Conservation (phyloP, 2,797 vertebrate species). For the Intellagama lesueurii region DNA sequence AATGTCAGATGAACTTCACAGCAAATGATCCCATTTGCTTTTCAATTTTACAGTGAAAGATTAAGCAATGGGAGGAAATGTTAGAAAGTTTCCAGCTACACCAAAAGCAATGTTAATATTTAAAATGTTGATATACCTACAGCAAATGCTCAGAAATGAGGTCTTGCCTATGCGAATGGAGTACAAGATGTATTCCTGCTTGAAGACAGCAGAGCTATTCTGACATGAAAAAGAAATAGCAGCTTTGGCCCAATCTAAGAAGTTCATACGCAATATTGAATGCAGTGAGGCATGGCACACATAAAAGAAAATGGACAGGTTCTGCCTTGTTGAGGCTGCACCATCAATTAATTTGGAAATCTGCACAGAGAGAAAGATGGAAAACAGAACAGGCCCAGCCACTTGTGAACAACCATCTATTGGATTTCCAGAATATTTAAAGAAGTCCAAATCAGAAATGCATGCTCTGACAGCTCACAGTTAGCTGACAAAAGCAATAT, state of each 20-base stretch:
- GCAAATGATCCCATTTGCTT: conserved; percentile 4
- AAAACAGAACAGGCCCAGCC: conserved; percentile 4
- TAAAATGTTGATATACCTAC: conserved; percentile 15
- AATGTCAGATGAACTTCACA: conserved; percentile 6
- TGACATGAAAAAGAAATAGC: background rate
- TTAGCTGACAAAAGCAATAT: background rate
- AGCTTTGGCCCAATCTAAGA: conserved; percentile 12
- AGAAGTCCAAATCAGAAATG: background rate
- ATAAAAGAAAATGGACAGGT: conserved; percentile 1
- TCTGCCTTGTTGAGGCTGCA: background rate
- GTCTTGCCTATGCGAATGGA: background rate
- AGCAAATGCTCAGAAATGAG: background rate
- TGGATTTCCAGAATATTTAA: background rate
- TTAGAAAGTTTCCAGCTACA: conserved; percentile 2
- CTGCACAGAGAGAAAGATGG: background rate
- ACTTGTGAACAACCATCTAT: background rate
- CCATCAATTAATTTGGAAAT: conserved; percentile 24
- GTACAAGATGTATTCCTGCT: background rate
- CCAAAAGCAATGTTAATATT: conserved; percentile 16
- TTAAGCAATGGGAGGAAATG: background rate
- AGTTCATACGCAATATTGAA: background rate
- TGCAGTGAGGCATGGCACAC: conserved; percentile 6
- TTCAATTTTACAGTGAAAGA: conserved; percentile 16
- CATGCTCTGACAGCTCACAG: conserved; percentile 15
- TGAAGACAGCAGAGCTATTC: conserved; percentile 1